A percentile compares a stretch with the other conserved stretches of the same genome.
phyloP scores from a whole-genome alignment of 2,113 vertebrate species.

The Spermophilus dauricus region DNA sequence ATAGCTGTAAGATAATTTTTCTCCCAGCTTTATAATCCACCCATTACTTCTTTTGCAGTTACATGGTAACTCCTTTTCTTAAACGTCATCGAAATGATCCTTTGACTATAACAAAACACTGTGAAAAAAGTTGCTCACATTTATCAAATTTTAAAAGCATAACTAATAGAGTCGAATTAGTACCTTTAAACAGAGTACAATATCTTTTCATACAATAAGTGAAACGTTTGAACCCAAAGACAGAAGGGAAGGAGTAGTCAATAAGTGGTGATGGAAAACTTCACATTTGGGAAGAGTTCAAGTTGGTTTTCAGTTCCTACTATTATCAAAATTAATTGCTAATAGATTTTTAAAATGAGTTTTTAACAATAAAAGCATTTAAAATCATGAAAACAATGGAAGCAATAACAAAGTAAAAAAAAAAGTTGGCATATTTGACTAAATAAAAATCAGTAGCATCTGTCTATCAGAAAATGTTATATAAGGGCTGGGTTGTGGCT shows the following conservation, averaged over 20 bases:
- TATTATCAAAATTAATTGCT: neutral
- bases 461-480: neutral
- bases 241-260: neutral
- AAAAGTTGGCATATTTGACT: neutral
- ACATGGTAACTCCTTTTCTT: neutral
- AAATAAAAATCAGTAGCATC: neutral
- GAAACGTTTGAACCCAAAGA: neutral
- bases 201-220: neutral
- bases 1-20: neutral
- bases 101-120: constrained; percentile 32
- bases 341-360: neutral
- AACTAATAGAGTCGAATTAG: neutral
- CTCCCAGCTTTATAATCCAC: neutral
- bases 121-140: neutral
- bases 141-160: neutral
- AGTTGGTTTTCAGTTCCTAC: neutral
- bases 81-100: neutral
- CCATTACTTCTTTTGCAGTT: neutral
- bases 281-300: neutral
- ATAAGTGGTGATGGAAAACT: neutral
- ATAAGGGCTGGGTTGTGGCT: too few species aligned
- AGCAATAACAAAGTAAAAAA: neutral
- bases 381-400: neutral
- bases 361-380: neutral
- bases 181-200: neutral